Conservation (phyloP, 1,140 invertebrate genomes). For the Megalopta genalis region DNA sequence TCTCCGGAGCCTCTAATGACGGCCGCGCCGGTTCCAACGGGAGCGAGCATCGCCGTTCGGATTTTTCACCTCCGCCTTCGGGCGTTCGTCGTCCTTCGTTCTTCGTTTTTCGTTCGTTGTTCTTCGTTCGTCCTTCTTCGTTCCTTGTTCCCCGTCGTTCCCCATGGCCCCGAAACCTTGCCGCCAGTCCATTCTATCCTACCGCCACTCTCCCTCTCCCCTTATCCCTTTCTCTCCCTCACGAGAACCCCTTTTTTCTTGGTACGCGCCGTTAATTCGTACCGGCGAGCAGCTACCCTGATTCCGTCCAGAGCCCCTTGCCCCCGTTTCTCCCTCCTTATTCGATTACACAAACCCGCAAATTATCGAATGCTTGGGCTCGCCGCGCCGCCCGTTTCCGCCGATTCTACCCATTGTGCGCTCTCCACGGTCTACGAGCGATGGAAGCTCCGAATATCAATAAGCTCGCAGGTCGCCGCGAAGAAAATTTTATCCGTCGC, state of each 20-base stretch:
- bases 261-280: slow-evolving; percentile 36
- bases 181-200: not conserved
- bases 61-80: slow-evolving; percentile 52
- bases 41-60: slow-evolving; percentile 39
- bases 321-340: not conserved
- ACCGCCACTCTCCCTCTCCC: not conserved
- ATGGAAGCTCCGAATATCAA: slow-evolving; percentile 18
- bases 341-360: slow-evolving; percentile 20
- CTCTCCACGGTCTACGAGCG: not conserved
- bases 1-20: slow-evolving; percentile 59
- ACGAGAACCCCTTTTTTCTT: slow-evolving; percentile 4
- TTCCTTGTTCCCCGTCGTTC: not conserved
- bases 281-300: slow-evolving; percentile 19
- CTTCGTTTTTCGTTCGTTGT: not conserved
- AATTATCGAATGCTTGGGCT: slow-evolving; percentile 13
- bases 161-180: not conserved
- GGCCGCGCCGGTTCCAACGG: slow-evolving; percentile 3
- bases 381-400: not conserved
- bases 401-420: not conserved
- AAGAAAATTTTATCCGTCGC: not conserved
- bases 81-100: not conserved
- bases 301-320: slow-evolving; percentile 2
- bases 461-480: not conserved
- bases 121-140: not conserved
- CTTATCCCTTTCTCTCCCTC: not conserved